phyloP scores from a whole-genome alignment of 2,888 invertebrate species.

The Aplocera efformata region DNA sequence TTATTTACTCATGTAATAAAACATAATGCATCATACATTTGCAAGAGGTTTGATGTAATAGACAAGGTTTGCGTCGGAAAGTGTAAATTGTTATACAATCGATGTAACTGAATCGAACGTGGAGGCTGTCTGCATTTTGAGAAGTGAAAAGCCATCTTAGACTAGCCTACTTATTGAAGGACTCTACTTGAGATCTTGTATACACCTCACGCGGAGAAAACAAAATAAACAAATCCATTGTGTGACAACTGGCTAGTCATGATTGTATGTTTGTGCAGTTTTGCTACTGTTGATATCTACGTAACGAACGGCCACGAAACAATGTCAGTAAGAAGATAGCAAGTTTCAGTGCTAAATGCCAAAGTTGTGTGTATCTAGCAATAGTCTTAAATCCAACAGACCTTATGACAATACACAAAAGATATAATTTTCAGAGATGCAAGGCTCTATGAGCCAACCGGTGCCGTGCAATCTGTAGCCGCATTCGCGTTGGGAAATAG shows the following conservation, averaged over 20 bases:
- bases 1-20: constrained; percentile 24
- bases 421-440: constrained; percentile 27
- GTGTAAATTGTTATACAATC: constrained; percentile 41
- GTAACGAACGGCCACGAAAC: constrained; percentile 1
- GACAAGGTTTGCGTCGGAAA: constrained; percentile 13
- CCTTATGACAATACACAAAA: constrained; percentile 22
- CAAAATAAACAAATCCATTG: constrained; percentile 24
- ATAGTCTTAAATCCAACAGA: constrained; percentile 8
- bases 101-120: constrained; percentile 19
- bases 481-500: constrained; percentile 41
- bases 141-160: constrained; percentile 35
- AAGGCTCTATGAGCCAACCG: constrained; percentile 26
- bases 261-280: constrained; percentile 2
- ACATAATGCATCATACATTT: constrained; percentile 6
- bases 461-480: constrained; percentile 36
- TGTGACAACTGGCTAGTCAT: constrained; percentile 10
- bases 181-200: constrained; percentile 18
- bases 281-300: neutral
- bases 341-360: constrained; percentile 11
- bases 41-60: constrained; percentile 15
- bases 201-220: constrained; percentile 23
- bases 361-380: constrained; percentile 10
- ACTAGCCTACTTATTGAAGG: constrained; percentile 28
- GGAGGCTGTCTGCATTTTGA: constrained; percentile 15
- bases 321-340: constrained; percentile 1